Evolutionary conservation across 2,113 vertebrate genomes (phyloP), one percentile per base, ranked within the genome.

Genomic region (Crotophaga sulcirostris): DNA sequence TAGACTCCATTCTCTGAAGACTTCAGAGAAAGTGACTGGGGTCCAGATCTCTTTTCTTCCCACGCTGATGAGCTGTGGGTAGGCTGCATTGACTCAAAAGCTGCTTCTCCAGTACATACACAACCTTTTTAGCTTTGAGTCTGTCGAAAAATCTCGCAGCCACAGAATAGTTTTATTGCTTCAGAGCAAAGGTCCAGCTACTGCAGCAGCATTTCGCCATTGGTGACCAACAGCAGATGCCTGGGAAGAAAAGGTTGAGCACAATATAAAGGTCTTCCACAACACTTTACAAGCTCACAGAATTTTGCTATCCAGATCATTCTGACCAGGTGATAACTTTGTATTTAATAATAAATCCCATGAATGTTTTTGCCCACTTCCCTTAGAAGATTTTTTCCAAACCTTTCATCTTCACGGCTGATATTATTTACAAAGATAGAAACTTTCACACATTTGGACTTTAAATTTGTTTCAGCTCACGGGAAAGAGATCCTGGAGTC

Each of bases 191-290:
- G 26, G 29, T 40, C 20, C 70, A 59, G 10, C 44, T 47, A 28
- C 51, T 40, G 76, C 77, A 52, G 70, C 5, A n/a, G 10, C 36
- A 31, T 58, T 44, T 64, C 52, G 59, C 33, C 9, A 8, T 25
- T 44, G 18, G 51, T 78, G 49, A 63, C 42, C 56, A 76, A 36
- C 14, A 49, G 31, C 13, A 76, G 29, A 25, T 63, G 25, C 7
- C 34, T 56, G 26, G 21, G 31, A 54, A 83, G 45, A 68, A 54
- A 0, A 1, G 8, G 40, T 21, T 0, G 0, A 56, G 40, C 21
- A 51, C 42, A 23, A 28, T 4, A 9, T 31, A 42, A 34, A 38
- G 18, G 28, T 54, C 40, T 12, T 69, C 40, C 49, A 28, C 17
- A 49, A 49, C 26, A 28, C 21, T 63, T 56, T 7, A 31, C 21